Evolutionary conservation across 2,888 invertebrate species (phyloP).

Genomic region (Caenorhabditis drosophilae): DNA sequence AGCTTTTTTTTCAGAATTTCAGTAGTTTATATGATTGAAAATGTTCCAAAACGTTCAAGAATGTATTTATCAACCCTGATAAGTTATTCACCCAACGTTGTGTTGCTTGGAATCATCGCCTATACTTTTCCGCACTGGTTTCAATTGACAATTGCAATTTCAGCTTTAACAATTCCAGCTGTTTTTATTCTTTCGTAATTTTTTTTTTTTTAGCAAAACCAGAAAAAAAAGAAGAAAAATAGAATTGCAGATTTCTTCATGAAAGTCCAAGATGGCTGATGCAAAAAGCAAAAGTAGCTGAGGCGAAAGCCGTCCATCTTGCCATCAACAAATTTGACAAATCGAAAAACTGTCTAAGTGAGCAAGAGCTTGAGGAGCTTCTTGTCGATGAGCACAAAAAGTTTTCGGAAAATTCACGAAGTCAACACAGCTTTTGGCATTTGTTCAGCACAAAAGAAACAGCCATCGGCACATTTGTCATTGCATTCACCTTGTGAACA

Average conservation of each 20-base stretch:
- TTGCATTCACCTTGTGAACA: slow-evolving; percentile 32
- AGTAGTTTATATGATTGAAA: slow-evolving; percentile 37
- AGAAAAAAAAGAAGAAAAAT: neutral
- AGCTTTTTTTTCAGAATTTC: slow-evolving; percentile 28
- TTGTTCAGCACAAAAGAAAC: slow-evolving; percentile 23
- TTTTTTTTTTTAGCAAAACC: neutral
- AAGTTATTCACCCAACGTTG: slow-evolving; percentile 34
- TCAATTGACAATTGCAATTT: slow-evolving; percentile 35
- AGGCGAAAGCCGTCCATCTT: slow-evolving; percentile 20
- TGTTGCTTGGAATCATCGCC: slow-evolving; percentile 45
- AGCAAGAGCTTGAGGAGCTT: slow-evolving; percentile 7
- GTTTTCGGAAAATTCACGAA: slow-evolving; percentile 7
- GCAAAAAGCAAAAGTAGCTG: slow-evolving; percentile 27
- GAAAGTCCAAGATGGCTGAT: slow-evolving; percentile 42
- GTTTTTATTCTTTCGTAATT: slow-evolving; percentile 40
- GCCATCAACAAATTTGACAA: slow-evolving; percentile 27
- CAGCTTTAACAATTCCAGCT: slow-evolving; percentile 46
- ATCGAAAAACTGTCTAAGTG: slow-evolving; percentile 1
- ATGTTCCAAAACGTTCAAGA: slow-evolving; percentile 28
- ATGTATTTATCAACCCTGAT: slow-evolving; percentile 32
- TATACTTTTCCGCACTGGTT: slow-evolving; percentile 51
- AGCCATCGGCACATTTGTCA: slow-evolving; percentile 30
- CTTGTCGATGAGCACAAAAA: slow-evolving; percentile 19
- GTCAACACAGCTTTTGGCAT: slow-evolving; percentile 25
- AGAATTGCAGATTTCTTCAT: slow-evolving; percentile 22